Base-by-base conservation (phyloP, 2,888 invertebrate genomes). In the Pharmacophagus antenor region DNA sequence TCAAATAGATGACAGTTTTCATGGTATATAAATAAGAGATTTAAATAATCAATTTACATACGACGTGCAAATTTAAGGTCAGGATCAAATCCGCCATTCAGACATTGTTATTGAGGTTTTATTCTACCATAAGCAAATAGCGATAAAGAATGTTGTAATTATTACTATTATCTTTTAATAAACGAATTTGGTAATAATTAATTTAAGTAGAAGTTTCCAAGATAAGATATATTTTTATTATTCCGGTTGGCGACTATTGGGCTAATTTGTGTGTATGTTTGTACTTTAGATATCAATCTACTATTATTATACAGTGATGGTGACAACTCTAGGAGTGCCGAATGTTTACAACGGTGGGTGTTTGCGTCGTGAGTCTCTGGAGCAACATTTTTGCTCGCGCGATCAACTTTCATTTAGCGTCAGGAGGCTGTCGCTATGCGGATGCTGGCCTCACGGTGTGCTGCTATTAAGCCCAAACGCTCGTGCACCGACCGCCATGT, bases 351-450 rank as follows among this genome's bases (percentile, higher is more conserved):
- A 22, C 21, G 54, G 44, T 57, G 41, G 74, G 57, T 66, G 76
- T 74, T 74, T 74, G 70, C 74, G 73, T 77, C 83, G 80, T 80
- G 79, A 77, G 76, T 73, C 71, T 65, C 73, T 71, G 70, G 72
- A 74, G 73, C 79, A 78, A 76, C 77, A 80, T 84, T 82, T 84
- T 80, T 81, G 78, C 76, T 56, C 22, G 76, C 76, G 75, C 74
- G 82, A 84, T 85, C 84, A 88, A 90, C 89, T 90, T 90, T 90
- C 89, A 85, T 89, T 88, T 82, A 83, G 78, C 75, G 77, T 79
- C 84, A 82, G 84, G 84, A 84, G 82, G 81, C 84, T 84, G 88
- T 90, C 88, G 86, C 89, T 82, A 90, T 73, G 88, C 89, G 89
- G 89, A 90, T 87, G 82, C 85, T 79, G 85, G 82, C 79, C 82